Evolutionary conservation across 2,888 invertebrate genomes (phyloP).

Genomic region (Tethea ocularis): DNA sequence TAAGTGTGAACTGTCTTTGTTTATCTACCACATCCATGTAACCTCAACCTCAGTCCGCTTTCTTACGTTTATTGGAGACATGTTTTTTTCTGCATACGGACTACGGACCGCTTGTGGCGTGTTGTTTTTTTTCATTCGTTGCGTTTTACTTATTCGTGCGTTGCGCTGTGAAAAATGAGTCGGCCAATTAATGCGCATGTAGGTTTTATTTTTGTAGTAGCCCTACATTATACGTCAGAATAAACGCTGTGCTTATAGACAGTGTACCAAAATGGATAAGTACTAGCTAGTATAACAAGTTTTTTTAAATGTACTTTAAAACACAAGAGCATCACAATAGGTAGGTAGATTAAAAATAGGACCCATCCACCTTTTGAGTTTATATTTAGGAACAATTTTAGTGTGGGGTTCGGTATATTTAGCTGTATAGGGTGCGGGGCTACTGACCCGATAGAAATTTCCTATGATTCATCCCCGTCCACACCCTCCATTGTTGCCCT

Average conservation of each 20-base stretch:
- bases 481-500: constrained; percentile 72
- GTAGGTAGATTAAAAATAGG: not conserved
- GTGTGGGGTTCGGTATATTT: constrained; percentile 62
- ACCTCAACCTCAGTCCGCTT: constrained; percentile 37
- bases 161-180: constrained; percentile 23
- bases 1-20: constrained; percentile 25
- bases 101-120: constrained; percentile 35
- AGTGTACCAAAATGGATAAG: constrained; percentile 1
- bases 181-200: constrained; percentile 41
- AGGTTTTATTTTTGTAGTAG: constrained; percentile 24
- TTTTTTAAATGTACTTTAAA: not conserved
- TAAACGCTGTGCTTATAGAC: constrained; percentile 21
- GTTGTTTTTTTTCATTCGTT: constrained; percentile 42
- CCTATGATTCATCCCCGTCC: constrained; percentile 79
- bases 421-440: constrained; percentile 65
- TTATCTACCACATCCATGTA: constrained; percentile 42
- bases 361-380: constrained; percentile 31
- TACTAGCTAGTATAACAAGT: not conserved
- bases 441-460: constrained; percentile 72
- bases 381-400: constrained; percentile 51
- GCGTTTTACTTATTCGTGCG: constrained; percentile 14
- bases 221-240: constrained; percentile 19
- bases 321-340: not conserved
- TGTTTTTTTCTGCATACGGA: constrained; percentile 50
- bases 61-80: constrained; percentile 45